A percentile compares a stretch with the other conserved stretches of the same genome.
Conservation (phyloP, 37 sponge, comb jelly and placozoan species). For the Ephydatia muelleri region DNA sequence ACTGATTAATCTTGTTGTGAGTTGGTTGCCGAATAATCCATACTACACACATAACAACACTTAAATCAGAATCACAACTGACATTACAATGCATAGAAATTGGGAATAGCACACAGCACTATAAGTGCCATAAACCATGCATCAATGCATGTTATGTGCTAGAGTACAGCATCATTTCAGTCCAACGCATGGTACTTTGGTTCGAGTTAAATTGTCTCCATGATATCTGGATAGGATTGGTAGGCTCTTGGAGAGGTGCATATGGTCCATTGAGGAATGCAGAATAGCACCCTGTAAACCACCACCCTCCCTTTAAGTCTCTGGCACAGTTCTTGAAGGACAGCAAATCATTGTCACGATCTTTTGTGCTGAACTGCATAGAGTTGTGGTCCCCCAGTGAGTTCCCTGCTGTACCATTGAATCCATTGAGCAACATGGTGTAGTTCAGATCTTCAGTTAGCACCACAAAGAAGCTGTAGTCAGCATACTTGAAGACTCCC, state of each 20-base stretch:
- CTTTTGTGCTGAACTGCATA: not conserved
- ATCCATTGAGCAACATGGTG: not conserved
- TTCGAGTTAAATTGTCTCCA: not conserved
- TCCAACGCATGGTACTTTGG: not conserved
- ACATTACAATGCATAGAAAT: too few species aligned
- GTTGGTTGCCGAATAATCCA: too few species aligned
- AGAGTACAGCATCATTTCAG: not conserved
- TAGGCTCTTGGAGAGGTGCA: not conserved
- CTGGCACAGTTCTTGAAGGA: not conserved
- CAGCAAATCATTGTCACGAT: not conserved
- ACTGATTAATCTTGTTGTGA: too few species aligned
- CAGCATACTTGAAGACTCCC: not conserved
- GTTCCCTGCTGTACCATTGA: not conserved
- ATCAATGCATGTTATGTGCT: not conserved
- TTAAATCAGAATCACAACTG: too few species aligned
- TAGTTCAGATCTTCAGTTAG: not conserved
- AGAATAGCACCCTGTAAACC: not conserved
- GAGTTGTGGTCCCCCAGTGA: not conserved
- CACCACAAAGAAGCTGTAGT: conserved; percentile 1
- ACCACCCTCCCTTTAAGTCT: not conserved
- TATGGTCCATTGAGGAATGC: not conserved
- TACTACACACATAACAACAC: too few species aligned
- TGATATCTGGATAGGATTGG: not conserved
- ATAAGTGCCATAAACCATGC: too few species aligned
- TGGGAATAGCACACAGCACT: too few species aligned